phyloP scores from a whole-genome alignment of 64 coral and sea anemone genomes.

The Montipora cactus region DNA sequence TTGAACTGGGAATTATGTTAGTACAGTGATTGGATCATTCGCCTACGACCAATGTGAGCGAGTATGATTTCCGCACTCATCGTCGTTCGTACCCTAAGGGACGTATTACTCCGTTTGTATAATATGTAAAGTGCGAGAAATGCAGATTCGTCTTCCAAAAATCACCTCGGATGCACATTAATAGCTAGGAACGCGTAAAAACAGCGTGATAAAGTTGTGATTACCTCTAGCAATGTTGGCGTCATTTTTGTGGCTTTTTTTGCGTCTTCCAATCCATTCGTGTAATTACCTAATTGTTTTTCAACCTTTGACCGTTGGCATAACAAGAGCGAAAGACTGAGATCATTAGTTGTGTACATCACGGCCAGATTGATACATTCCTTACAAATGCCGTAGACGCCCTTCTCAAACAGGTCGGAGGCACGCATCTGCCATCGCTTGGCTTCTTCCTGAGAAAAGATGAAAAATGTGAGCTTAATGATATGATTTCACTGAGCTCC shows the following conservation, averaged over 20 bases:
- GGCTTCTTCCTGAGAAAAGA: slow-evolving; percentile 18
- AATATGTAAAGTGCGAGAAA: no score
- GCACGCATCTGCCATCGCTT: slow-evolving; percentile 10
- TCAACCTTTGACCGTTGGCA: slow-evolving; percentile 12
- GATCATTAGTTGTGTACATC: slow-evolving; percentile 14
- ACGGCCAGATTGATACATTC: slow-evolving; percentile 9
- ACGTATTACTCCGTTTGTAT: no score
- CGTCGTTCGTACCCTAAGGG: no score
- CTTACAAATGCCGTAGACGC: not conserved
- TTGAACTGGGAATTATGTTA: no score
- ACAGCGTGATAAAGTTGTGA: not conserved
- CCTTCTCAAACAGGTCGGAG: not conserved
- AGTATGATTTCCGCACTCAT: no score
- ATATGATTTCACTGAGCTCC: no score
- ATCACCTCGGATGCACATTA: not conserved
- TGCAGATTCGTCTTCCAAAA: no score
- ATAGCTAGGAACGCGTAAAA: no score
- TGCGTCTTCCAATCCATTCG: slow-evolving; percentile 5
- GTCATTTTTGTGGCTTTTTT: not conserved
- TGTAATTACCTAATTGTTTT: not conserved
- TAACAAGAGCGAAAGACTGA: slow-evolving; percentile 11
- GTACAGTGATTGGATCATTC: no score
- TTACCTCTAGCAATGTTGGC: slow-evolving; percentile 15
- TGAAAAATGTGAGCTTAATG: not conserved
- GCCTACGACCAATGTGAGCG: no score